A percentile compares a stretch with the other conserved stretches of the same genome.
phyloP scores from a whole-genome alignment of 2,113 vertebrate genomes.

The Heloderma charlesbogerti region DNA sequence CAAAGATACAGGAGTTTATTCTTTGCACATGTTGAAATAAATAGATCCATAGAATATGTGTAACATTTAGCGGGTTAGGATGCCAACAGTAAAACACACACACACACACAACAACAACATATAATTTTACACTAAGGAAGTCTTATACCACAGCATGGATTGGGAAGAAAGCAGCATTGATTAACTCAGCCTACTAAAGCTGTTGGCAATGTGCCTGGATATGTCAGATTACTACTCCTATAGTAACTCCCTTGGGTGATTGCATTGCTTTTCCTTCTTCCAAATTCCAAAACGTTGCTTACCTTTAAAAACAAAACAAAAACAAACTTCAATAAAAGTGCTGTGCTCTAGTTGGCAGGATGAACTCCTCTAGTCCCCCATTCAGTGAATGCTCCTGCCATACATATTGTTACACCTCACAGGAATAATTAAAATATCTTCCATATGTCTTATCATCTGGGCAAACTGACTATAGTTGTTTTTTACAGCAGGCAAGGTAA shows the following conservation, averaged over 20 bases:
- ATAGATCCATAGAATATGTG: neutral
- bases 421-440: slow-evolving; percentile 48
- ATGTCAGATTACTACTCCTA: slow-evolving; percentile 59
- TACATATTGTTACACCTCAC: slow-evolving; percentile 55
- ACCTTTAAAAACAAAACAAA: neutral
- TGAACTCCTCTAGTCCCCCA: slow-evolving; percentile 29
- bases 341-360: slow-evolving; percentile 50
- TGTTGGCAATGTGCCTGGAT: slow-evolving; percentile 57
- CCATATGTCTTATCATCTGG: slow-evolving; percentile 60
- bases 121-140: slow-evolving; percentile 46
- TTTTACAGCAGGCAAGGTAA: slow-evolving; percentile 42
- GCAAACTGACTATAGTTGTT: slow-evolving; percentile 45
- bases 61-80: slow-evolving; percentile 27
- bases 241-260: slow-evolving; percentile 58
- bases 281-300: slow-evolving; percentile 52
- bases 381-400: slow-evolving; percentile 36
- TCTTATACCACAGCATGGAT: slow-evolving; percentile 52
- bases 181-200: slow-evolving; percentile 54
- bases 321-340: slow-evolving; percentile 23
- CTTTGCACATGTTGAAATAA: neutral
- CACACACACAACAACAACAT: too few species aligned
- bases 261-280: slow-evolving; percentile 38
- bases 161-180: slow-evolving; percentile 67
- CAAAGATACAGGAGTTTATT: slow-evolving; percentile 6
- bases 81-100: neutral